Evolutionary conservation across 2,888 invertebrate species (phyloP).

Genomic region (Hipparchia semele): DNA sequence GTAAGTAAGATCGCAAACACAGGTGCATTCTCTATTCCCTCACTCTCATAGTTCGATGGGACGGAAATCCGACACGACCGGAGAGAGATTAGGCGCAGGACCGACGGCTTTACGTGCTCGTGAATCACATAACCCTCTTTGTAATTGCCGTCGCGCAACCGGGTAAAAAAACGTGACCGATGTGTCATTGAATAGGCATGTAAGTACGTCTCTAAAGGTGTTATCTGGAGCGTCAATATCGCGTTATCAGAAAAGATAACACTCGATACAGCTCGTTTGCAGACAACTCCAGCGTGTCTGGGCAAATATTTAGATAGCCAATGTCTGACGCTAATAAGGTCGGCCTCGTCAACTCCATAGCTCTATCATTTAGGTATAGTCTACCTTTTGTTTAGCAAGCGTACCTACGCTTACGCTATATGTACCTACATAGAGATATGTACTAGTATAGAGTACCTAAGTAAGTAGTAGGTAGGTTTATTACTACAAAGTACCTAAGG

Average conservation of each 20-base stretch:
- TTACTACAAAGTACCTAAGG: no score
- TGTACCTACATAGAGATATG: neutral
- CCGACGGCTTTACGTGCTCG: no score
- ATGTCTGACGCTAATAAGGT: conserved; percentile 62
- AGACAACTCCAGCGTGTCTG: conserved; percentile 67
- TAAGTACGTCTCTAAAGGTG: conserved; percentile 30
- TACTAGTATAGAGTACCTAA: no score
- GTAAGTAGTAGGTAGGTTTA: no score
- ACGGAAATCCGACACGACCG: no score
- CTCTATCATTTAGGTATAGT: neutral
- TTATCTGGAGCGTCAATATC: conserved; percentile 47
- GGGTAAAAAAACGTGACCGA: conserved; percentile 45
- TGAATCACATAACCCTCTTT: no score
- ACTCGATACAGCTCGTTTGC: conserved; percentile 66
- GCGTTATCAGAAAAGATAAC: conserved; percentile 61
- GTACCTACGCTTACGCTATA: neutral
- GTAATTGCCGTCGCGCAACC: no score
- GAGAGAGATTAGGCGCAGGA: no score
- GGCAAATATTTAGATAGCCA: conserved; percentile 67
- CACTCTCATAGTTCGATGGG: no score
- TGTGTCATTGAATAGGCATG: conserved; percentile 32
- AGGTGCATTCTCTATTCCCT: no score
- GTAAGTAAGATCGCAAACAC: no score
- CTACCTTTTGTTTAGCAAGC: neutral
- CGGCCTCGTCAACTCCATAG: conserved; percentile 42